Evolutionary conservation across 2,797 vertebrate species (phyloP), one percentile per base, ranked within the genome.

Genomic region (Sebastes goodei): DNA sequence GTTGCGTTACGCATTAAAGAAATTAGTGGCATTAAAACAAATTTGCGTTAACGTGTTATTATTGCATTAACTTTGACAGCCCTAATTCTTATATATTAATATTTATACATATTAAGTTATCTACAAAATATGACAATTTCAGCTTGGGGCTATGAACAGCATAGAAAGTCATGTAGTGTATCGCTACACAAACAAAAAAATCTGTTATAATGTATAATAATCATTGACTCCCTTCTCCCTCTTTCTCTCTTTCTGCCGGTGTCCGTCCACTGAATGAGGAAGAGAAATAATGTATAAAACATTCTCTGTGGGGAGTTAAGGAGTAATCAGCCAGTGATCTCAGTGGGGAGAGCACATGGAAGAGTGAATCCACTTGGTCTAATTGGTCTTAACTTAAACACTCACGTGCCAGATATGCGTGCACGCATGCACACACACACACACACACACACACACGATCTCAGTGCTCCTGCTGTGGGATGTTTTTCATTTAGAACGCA

Each of bases 321-420:
- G 73, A 76, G 64, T 80, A 86, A 84, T 90, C 81, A 80, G 76
- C 74, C 79, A 38, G 46, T 84, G 72, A 77, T 83, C 86, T 88
- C 83, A 86, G 85, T 87, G 77, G 84, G 80, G 80, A 86, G 71
- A 76, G 80, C 29, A 66, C 56, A 55, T 65, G 78, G 73, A 76
- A 78, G 87, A 89, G 64, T 81, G 69, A 88, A 87, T 90, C 86
- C 85, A 79, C 85, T 90, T 23, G 57, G 71, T 89, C 64, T 90
- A 92, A 91, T 91, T 92, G 86, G 80, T 82, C 86, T 89, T 81
- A 91, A 92, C 61, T 86, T 77, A 79, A 87, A 76, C 73, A 70
- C 69, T 79, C 52, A 46, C 15, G 3, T 53, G 71, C 74, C 38
- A 74, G 21, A 59, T 12, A 3, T 33, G 52, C 7, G 11, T 7